phyloP scores from a whole-genome alignment of 1,140 invertebrate genomes.

The Centruroides vittatus region DNA sequence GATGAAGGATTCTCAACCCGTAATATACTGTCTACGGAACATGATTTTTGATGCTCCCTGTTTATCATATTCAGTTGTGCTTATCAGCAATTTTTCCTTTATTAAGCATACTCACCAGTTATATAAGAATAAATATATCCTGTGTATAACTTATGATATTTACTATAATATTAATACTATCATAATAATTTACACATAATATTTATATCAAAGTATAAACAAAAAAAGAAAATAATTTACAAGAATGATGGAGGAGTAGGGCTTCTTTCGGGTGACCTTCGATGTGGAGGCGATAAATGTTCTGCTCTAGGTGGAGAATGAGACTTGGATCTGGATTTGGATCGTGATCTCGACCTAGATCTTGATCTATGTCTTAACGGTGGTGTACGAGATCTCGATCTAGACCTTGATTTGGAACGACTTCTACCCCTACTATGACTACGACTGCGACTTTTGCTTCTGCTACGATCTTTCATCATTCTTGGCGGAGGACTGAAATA shows the following conservation, averaged over 20 bases:
- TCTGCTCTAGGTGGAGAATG: slow-evolving; percentile 19
- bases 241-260: slow-evolving; percentile 64
- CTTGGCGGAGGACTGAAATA: no score
- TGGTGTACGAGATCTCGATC: slow-evolving; percentile 25
- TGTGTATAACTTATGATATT: no score
- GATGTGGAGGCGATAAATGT: slow-evolving; percentile 16
- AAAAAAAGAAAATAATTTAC: slow-evolving; percentile 34
- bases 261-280: slow-evolving; percentile 40
- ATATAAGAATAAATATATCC: no score
- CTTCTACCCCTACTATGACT: slow-evolving; percentile 3
- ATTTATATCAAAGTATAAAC: slow-evolving; percentile 4
- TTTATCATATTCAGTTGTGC: no score
- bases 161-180: no score
- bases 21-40: no score
- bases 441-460: background rate
- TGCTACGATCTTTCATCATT: no score
- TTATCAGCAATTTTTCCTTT: no score
- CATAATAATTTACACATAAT: no score
- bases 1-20: no score
- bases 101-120: no score
- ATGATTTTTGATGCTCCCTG: no score
- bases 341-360: slow-evolving; percentile 18
- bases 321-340: background rate
- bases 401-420: slow-evolving; percentile 21
- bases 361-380: slow-evolving; percentile 15